phyloP scores from a whole-genome alignment of 2,888 invertebrate genomes.

The Nymphalis urticae region DNA sequence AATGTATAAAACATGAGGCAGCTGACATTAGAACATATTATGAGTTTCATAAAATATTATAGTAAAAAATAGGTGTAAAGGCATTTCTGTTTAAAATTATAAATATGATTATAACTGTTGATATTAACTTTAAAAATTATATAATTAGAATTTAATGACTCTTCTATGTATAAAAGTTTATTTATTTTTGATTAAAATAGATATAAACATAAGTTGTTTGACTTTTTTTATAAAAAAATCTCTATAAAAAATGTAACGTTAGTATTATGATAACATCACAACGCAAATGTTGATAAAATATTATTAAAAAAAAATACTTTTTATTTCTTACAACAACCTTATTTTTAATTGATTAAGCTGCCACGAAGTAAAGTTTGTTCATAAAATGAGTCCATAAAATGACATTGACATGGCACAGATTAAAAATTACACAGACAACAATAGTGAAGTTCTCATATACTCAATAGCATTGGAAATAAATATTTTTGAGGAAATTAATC shows the following conservation, averaged over 20 bases:
- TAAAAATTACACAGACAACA: slow-evolving; percentile 22
- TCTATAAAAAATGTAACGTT: background rate
- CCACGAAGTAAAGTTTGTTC: slow-evolving; percentile 2
- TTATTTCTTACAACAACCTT: background rate
- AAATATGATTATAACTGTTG: too few species aligned
- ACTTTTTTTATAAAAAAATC: background rate
- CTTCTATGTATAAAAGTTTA: background rate
- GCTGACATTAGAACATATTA: background rate
- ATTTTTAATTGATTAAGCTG: background rate
- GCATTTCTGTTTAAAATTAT: background rate
- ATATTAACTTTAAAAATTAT: too few species aligned
- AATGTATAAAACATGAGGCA: background rate
- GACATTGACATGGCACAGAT: slow-evolving; percentile 38
- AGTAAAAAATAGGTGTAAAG: background rate
- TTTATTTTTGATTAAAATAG: background rate
- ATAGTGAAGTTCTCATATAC: background rate
- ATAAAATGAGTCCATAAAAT: slow-evolving; percentile 1
- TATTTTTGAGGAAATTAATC: slow-evolving; percentile 30
- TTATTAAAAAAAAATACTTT: slow-evolving; percentile 2
- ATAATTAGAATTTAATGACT: slow-evolving; percentile 1
- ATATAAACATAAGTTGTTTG: background rate
- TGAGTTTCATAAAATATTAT: background rate
- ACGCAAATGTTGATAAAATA: slow-evolving; percentile 9
- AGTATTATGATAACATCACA: slow-evolving; percentile 9
- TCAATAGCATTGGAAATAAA: background rate